phyloP scores from a whole-genome alignment of 1,140 invertebrate genomes.

The Idris sp. region DNA sequence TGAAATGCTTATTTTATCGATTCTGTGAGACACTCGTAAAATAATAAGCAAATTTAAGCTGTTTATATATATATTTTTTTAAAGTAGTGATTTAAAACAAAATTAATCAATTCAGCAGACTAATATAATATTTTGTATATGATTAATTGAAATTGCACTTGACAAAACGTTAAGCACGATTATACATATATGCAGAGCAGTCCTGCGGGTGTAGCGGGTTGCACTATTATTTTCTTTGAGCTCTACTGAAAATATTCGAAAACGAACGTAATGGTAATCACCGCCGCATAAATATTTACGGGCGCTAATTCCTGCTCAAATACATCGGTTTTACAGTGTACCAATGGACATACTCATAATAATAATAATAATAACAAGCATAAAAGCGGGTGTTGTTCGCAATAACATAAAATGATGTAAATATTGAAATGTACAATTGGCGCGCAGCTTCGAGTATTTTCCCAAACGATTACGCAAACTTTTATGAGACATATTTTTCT shows the following conservation, averaged over 20 bases:
- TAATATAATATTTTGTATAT: conserved; percentile 39
- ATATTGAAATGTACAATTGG: conserved; percentile 56
- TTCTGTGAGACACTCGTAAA: no score
- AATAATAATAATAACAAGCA: conserved; percentile 43
- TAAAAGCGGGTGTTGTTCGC: conserved; percentile 32
- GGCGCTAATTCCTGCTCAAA: conserved; percentile 37
- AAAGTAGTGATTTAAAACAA: conserved; percentile 3
- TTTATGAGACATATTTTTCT: conserved; percentile 59
- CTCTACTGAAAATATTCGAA: conserved; percentile 31
- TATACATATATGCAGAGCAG: conserved; percentile 30
- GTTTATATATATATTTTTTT: no score
- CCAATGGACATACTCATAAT: conserved; percentile 34
- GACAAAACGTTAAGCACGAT: conserved; percentile 40
- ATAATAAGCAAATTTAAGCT: no score
- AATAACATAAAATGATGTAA: conserved; percentile 54
- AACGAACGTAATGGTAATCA: conserved; percentile 50
- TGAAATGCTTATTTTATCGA: no score
- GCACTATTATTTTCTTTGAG: conserved; percentile 50
- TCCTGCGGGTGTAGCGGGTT: neutral
- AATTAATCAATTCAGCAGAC: conserved; percentile 31
- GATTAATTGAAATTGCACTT: conserved; percentile 9
- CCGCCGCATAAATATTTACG: conserved; percentile 51
- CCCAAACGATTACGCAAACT: conserved; percentile 54
- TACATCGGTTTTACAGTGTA: conserved; percentile 39
- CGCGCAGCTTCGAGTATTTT: conserved; percentile 38